Evolutionary conservation across 2,888 invertebrate genomes (phyloP), one percentile per base, ranked within the genome.

Genomic region (Amiota minor): DNA sequence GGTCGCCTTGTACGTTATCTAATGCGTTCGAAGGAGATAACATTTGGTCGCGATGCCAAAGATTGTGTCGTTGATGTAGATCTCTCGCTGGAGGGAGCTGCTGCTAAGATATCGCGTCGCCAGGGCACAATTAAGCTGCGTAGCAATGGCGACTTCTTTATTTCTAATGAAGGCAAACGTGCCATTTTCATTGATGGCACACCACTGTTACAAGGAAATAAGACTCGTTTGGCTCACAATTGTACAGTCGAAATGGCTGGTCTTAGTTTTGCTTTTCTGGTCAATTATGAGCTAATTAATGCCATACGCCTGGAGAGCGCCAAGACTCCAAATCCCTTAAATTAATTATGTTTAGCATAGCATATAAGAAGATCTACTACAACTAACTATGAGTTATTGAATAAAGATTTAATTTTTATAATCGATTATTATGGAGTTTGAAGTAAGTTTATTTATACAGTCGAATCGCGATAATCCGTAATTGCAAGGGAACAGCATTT

Each of bases 181-280:
- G 96, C 98, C 2, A 95, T 99, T 84, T 98, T 96, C 89, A 95
- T 99, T 8, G 98, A 99, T 89, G 97, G 98, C 1, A 93, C 95
- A 75, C 97, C 98, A 0, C 92, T 99, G 72, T 91, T 97, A 11
- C 93, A 93, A 70, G 97, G 97, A 64, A 96, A 95, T 89, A 97
- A 97, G 91, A 95, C 96, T 73, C 95, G 96, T 83, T 92, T 99
- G 16, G 95, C 95, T 86, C 97, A 98, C 90, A 98, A 98, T 89
- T 96, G 97, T 77, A 96, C 98, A 12, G 95, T 99, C 71, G 98
- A 99, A 95, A 95, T 98, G 83, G 94, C 97, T 23, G 96, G 97
- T 71, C 91, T 98, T 61, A 93, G 97, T 77, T 98, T 98, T 90
- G 96, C 97, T 80, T 98, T 98, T 89, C 92, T 97, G 77, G 94